A percentile compares a stretch with the other conserved stretches of the same genome.
Conservation (phyloP, 2,113 vertebrate species). For the Cottus gobio region DNA sequence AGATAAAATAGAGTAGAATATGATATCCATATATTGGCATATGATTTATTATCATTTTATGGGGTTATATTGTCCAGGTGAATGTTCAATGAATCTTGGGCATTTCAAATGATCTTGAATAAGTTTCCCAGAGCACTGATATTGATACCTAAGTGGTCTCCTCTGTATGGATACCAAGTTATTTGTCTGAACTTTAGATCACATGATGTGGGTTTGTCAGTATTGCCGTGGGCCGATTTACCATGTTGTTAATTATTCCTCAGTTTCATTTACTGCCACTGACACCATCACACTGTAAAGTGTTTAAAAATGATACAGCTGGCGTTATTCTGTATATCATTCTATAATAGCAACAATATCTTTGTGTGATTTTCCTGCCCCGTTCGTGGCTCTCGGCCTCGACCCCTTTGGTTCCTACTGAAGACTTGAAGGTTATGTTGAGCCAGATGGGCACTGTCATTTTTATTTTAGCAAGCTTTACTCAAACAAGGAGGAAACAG, state of each 20-base stretch:
- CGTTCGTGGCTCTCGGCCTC: not conserved
- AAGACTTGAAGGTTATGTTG: not conserved
- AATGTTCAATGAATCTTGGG: not conserved
- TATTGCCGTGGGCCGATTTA: not conserved
- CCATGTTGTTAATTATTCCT: not conserved
- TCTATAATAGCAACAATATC: not conserved
- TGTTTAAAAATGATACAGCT: not conserved
- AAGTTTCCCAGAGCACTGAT: not conserved
- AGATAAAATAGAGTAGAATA: not conserved
- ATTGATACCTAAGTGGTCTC: too few species aligned
- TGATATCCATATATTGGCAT: not conserved
- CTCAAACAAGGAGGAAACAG: not conserved
- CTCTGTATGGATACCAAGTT: not conserved
- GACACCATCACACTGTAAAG: not conserved
- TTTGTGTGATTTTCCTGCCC: too few species aligned
- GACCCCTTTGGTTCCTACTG: not conserved
- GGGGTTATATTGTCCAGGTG: not conserved
- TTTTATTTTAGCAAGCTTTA: not conserved
- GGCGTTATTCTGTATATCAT: not conserved
- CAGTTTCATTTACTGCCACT: not conserved
- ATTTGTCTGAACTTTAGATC: not conserved
- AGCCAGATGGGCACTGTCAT: not conserved
- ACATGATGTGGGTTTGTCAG: not conserved
- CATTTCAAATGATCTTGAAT: not conserved
- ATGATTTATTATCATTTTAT: not conserved